Conservation (phyloP, 2,113 vertebrate genomes). For the Callaeas wilsoni region DNA sequence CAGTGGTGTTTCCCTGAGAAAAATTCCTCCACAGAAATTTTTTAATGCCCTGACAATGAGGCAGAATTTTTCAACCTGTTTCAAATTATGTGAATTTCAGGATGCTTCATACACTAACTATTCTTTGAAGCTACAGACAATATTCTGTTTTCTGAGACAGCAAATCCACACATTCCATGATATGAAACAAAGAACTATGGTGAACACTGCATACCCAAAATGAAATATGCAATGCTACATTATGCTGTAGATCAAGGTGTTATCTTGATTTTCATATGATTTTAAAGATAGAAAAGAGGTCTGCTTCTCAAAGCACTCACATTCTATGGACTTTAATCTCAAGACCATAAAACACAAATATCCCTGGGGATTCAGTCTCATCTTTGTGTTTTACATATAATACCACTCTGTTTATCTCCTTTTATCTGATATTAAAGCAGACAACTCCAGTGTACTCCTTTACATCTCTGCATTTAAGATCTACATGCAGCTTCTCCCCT, state of each 20-base stretch:
- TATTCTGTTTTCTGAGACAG: not conserved
- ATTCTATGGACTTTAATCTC: not conserved
- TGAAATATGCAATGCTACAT: not conserved
- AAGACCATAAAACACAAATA: not conserved
- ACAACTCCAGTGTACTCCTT: not conserved
- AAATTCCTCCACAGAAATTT: not conserved
- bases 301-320: not conserved
- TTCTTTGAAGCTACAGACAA: not conserved
- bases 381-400: not conserved
- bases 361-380: not conserved
- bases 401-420: not conserved
- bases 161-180: not conserved
- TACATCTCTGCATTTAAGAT: not conserved
- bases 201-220: not conserved
- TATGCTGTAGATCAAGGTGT: not conserved
- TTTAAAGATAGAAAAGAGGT: not conserved
- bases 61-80: not conserved
- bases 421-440: not conserved
- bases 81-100: not conserved
- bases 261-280: not conserved
- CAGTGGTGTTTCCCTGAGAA: not conserved
- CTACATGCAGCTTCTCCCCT: not conserved
- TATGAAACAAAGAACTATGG: not conserved
- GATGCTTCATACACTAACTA: not conserved
- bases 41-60: not conserved